Base-by-base conservation (phyloP, 2,113 vertebrate genomes). In the Colossoma macropomum region DNA sequence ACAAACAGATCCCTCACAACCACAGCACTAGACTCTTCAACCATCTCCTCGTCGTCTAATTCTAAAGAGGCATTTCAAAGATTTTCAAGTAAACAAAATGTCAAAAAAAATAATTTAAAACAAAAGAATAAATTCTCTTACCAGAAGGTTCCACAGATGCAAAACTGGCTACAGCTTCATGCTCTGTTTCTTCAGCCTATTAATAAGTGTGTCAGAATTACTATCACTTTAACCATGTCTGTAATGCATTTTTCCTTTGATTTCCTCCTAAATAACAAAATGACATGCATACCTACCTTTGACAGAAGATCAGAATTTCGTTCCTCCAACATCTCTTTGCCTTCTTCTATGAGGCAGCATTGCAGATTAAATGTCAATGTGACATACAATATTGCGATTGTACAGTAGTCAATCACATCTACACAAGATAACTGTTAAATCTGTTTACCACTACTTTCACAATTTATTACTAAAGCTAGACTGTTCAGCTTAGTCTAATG, bases 111-210 rank as follows among this genome's bases (percentile, higher is more conserved):
- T 0, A 3, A 63, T 63, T 27, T 63, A 63, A 27, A 28, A 25
- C 4, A 1, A 45, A 6, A 45, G 5, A 52, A 52, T 52, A 15
- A 8, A 8, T 2, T 30, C 8, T 12, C 48, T 60, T 85, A 85
- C 84, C 75, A 74, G 62, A n/a, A 68, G 30, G 11, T 27, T 78
- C 68, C 15, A 50, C 13, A 74, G 69, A 79, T 1, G 48, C 27
- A 28, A 34, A 30, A 21, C 28, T 0, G 1, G 28, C 27, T 10
- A 27, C 2, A 32, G 28, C 19, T 30, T 0, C 54, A 65, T 17
- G 10, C 28, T 21, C 45, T 17, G 17, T 27, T 38, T 73, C 68
- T 78, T 74, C 62, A 10, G 0, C 71, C 85, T 86, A 50, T 32
- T 9, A 74, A 48, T 0, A 45, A n/a, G n/a, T n/a, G 12, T 60